These are phyloP conservation scores for Gnatocerus cornutus DNA, from an alignment of 2,888 invertebrate genomes.

Conservation along the genomic window DNA sequence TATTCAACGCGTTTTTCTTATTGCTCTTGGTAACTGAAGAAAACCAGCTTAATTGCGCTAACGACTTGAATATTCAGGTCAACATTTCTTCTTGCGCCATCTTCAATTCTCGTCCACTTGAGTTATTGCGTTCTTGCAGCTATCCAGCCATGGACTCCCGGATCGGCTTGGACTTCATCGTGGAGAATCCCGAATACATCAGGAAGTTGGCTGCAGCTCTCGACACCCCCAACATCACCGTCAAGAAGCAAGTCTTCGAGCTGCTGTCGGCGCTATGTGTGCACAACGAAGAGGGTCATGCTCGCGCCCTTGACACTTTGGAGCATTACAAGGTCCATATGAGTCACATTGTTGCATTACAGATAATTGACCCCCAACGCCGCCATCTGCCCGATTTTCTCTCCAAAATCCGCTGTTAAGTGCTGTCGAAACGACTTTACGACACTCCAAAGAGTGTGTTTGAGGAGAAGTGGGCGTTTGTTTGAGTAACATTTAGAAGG, in stretches of 20 bases:
- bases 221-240: constrained; percentile 90
- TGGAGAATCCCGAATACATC: constrained; percentile 94
- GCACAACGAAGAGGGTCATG: constrained; percentile 92
- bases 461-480: constrained; percentile 1
- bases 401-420: not conserved
- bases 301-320: constrained; percentile 90
- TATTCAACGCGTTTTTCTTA: too few relatives aligned
- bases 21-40: too few relatives aligned
- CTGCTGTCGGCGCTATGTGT: constrained; percentile 94
- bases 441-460: not conserved
- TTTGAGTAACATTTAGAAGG: constrained; percentile 5
- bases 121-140: not conserved
- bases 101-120: not conserved
- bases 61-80: too few relatives aligned
- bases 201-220: constrained; percentile 93
- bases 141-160: constrained; percentile 83
- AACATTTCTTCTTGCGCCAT: too few relatives aligned
- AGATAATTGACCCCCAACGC: constrained; percentile 41
- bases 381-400: constrained; percentile 23
- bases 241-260: constrained; percentile 98
- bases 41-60: too few relatives aligned
- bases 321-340: constrained; percentile 90
- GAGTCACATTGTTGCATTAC: constrained; percentile 37
- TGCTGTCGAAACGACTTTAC: not conserved
- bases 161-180: constrained; percentile 94